Evolutionary conservation across 92 coral and sea anemone species (phyloP), one percentile per base, ranked within the genome.

Genomic region (Phenganax stokvisi): DNA sequence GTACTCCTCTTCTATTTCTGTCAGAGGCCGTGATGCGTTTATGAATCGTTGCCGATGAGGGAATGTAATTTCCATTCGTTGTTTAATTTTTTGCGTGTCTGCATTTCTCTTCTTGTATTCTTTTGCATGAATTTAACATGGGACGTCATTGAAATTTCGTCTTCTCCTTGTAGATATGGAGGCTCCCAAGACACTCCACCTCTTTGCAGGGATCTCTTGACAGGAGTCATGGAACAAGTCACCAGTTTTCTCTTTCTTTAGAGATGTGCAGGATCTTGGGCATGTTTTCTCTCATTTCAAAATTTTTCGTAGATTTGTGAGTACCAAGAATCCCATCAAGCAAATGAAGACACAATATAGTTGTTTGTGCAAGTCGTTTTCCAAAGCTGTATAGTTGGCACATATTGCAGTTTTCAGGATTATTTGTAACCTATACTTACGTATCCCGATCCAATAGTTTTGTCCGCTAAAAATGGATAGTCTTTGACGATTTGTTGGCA

Each of bases 91-190:
- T n/a, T 69, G 80, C 78, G 13, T 31, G 27, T 85, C 90, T n/a
- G 84, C 89, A 31, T 28, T 51, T 59, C 85, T 59, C 54, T 72
- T 80, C 27, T 51, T 28, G 51, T 60, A 29, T 58, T 89, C 89
- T 58, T 68, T 57, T 65, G 72, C 53, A 89, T 11, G 57, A 75
- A 82, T n/a, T 75, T 77, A 27, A 77, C 76, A 74, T 87, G 92
- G 12, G 77, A 31, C 55, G 80, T 77, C 55, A 87, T 17, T 6
- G 92, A 89, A 10, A 60, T 57, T 65, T 87, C 90, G 85, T 89
- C 89, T 57, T 89, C 89, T 28, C 90, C 92, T 73, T 88, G 88
- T 59, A 84, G 85, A 73, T 78, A 87, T n/a, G 84, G 84, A 61
- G 88, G 88, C 89, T 81, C 71, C 87, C 87, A 84, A 72, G 84